These are phyloP conservation scores for Cossypha polioptera DNA, from an alignment of 2,797 vertebrate species.

Conservation along the genomic window DNA sequence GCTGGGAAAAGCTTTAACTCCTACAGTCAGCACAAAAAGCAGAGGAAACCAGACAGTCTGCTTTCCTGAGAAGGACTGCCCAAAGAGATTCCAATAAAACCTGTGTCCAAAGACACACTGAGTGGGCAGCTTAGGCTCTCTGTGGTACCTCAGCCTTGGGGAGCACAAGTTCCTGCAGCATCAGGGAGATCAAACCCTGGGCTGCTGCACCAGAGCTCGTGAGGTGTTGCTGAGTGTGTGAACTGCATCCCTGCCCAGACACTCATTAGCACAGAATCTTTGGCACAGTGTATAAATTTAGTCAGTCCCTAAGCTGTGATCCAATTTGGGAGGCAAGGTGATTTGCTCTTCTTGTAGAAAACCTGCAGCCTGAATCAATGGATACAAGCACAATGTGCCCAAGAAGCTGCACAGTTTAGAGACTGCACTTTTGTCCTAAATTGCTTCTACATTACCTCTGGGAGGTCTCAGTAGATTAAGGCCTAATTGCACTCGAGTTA, in stretches of 20 bases:
- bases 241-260: neutral
- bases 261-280: constrained; percentile 11
- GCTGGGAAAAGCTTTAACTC: constrained; percentile 2
- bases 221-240: neutral
- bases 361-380: neutral
- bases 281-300: neutral
- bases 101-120: neutral
- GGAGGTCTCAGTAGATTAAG: constrained; percentile 2
- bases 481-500: constrained; percentile 15
- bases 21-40: neutral
- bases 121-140: neutral
- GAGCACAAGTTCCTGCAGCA: neutral
- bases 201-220: accelerated
- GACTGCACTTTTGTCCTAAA: neutral
- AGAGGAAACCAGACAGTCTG: neutral
- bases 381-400: neutral
- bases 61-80: neutral
- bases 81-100: neutral
- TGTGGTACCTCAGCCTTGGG: neutral
- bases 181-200: neutral
- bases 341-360: constrained; percentile 30
- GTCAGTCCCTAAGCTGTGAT: neutral
- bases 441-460: constrained; percentile 2
- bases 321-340: constrained; percentile 26
- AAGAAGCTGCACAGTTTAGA: neutral